Evolutionary conservation across 1,140 invertebrate species (phyloP), one percentile per base, ranked within the genome.

Genomic region (Rhopalosiphum maidis): DNA sequence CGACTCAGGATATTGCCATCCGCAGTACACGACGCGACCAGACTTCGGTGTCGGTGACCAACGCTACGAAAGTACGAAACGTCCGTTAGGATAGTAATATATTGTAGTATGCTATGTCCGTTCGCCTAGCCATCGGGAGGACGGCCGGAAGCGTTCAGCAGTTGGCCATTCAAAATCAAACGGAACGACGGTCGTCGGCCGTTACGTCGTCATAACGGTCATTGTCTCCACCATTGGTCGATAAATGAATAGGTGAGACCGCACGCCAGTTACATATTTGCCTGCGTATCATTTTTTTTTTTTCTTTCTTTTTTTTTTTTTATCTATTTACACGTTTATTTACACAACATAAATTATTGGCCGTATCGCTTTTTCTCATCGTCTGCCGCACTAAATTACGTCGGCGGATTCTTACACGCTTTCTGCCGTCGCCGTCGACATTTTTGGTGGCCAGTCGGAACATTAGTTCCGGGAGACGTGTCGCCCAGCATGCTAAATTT

Each of bases 121-220:
- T 37, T 23, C 9, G 22, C 87, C 22, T 37, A 25, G 35, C 6
- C n/a, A 55, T 54, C 87, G 18, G 21, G 43, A 89, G 51, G 48
- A 55, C 68, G 90, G 46, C n/a, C 90, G 68, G 68, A 83, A 83
- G 55, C 55, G 21, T 37, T 48, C 68, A 91, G 90, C 90, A 51
- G 90, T 91, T 91, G 77, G 11, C 55, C 51, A 37, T 91, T 77
- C 68, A 83, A 82, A 91, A 68, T 91, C 60, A 82, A 91, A 91
- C 82, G 90, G 90, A 91, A 91, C 82, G 90, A 51, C 90, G 90
- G 46, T 91, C 82, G 68, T 35, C 30, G 68, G 68, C 68, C 90
- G 90, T 91, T 91, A 43, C 90, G n/a, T 91, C 90, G 90, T 91
- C 90, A 91, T 83, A 91, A 91, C 90, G 90, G 90, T 91, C 60